Percentiles rank a stretch among this genome's conserved stretches.
These are phyloP conservation scores for Chaunax sp. DNA, from an alignment of 2,797 vertebrate species.

Conservation along the genomic window DNA sequence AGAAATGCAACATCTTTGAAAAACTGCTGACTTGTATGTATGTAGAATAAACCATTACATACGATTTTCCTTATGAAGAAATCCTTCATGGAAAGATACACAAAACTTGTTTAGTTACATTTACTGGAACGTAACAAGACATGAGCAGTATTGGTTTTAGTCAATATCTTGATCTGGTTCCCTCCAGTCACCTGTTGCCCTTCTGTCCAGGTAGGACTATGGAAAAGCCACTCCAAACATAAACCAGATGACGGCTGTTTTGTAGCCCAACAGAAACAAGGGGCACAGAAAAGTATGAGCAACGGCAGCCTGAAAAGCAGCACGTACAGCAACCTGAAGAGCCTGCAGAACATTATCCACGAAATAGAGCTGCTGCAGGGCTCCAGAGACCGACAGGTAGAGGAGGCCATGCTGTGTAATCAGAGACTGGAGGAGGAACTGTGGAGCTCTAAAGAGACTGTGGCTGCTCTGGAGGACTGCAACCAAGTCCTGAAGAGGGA, in stretches of 20 bases:
- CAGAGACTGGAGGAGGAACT: slow-evolving; percentile 89
- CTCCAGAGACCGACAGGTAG: slow-evolving; percentile 84
- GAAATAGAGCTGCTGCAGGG: slow-evolving; percentile 85
- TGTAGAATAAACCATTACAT: too few species aligned
- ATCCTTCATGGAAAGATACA: too few species aligned
- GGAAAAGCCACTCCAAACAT: slow-evolving; percentile 89
- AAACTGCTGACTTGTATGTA: background rate
- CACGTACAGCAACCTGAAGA: slow-evolving; percentile 61
- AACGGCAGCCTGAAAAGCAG: slow-evolving; percentile 45
- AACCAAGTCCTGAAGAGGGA: slow-evolving; percentile 87
- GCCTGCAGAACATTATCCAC: slow-evolving; percentile 83
- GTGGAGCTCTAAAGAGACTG: slow-evolving; percentile 82
- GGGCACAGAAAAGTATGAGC: slow-evolving; percentile 48
- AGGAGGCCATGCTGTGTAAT: slow-evolving; percentile 85
- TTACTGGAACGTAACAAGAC: background rate
- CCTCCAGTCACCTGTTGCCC: slow-evolving; percentile 11
- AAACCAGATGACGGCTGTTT: slow-evolving; percentile 83
- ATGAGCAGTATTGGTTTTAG: background rate
- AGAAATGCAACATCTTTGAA: background rate
- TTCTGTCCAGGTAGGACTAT: slow-evolving; percentile 88
- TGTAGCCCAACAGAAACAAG: slow-evolving; percentile 68
- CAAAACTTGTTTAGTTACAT: background rate
- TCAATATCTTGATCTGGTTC: background rate
- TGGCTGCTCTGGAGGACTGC: slow-evolving; percentile 84
- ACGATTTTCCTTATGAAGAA: too few species aligned